phyloP scores from a whole-genome alignment of 1,140 invertebrate genomes.

The Anthonomus grandis region DNA sequence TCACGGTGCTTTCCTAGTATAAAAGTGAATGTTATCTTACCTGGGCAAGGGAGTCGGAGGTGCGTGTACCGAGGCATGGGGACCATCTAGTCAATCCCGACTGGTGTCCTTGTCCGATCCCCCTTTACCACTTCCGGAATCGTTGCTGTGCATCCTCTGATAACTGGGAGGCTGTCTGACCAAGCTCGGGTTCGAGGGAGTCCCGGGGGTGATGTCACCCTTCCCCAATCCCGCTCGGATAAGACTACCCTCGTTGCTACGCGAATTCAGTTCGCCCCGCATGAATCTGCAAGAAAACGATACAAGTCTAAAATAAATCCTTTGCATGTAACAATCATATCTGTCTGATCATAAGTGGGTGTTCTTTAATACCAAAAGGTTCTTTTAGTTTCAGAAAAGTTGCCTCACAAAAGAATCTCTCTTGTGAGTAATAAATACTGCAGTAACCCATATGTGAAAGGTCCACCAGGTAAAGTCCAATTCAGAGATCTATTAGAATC shows the following conservation, averaged over 20 bases:
- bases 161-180: conserved; percentile 66
- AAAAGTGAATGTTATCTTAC: too few species aligned
- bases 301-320: neutral
- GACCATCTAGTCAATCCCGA: conserved; percentile 71
- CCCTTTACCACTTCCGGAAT: conserved; percentile 67
- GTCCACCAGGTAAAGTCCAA: too few species aligned
- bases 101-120: conserved; percentile 61
- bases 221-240: conserved; percentile 50
- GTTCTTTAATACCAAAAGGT: too few species aligned
- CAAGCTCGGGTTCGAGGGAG: conserved; percentile 58
- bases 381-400: too few species aligned
- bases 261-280: conserved; percentile 66
- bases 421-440: too few species aligned
- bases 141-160: conserved; percentile 82
- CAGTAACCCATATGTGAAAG: too few species aligned
- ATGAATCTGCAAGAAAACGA: conserved; percentile 62
- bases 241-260: conserved; percentile 41
- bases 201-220: conserved; percentile 62
- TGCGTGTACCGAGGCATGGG: conserved; percentile 49
- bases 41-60: conserved; percentile 43
- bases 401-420: too few species aligned
- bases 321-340: too few species aligned
- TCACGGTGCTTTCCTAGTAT: too few species aligned
- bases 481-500: too few species aligned
- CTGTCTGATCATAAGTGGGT: neutral